Evolutionary conservation across 1,140 invertebrate species (phyloP).

Genomic region (Megalonaias nervosa): DNA sequence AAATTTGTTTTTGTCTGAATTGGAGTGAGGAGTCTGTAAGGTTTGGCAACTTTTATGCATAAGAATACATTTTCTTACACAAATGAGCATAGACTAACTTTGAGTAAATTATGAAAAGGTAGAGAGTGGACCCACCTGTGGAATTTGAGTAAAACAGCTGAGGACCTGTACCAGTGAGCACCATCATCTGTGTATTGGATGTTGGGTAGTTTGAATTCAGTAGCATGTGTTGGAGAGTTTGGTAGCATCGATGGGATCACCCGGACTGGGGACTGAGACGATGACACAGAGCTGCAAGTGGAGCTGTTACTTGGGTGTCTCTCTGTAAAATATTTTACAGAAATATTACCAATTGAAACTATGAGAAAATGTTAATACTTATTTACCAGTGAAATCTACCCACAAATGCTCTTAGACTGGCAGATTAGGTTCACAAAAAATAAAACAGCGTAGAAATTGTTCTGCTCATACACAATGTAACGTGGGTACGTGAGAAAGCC

Average conservation of each 20-base stretch:
- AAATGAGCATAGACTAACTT: neutral
- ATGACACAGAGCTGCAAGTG: slow-evolving; percentile 31
- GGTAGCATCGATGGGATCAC: slow-evolving; percentile 54
- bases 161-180: slow-evolving; percentile 80
- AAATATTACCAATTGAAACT: slow-evolving; percentile 10
- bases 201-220: slow-evolving; percentile 39
- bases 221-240: slow-evolving; percentile 56
- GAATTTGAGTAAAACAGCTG: slow-evolving; percentile 78
- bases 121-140: slow-evolving; percentile 72
- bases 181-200: slow-evolving; percentile 66
- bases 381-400: neutral
- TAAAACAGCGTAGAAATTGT: too few species aligned
- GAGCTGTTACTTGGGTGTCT: slow-evolving; percentile 45
- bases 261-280: slow-evolving; percentile 49
- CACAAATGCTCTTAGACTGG: neutral
- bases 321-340: slow-evolving; percentile 25
- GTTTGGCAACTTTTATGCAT: too few species aligned
- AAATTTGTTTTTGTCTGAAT: too few species aligned
- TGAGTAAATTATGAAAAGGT: neutral
- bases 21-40: too few species aligned
- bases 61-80: neutral
- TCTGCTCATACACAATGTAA: too few species aligned
- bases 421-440: neutral
- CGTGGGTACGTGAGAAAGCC: too few species aligned
- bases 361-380: neutral